Evolutionary conservation across 2,888 invertebrate species (phyloP).

Genomic region (Peribatodes rhomboidaria): DNA sequence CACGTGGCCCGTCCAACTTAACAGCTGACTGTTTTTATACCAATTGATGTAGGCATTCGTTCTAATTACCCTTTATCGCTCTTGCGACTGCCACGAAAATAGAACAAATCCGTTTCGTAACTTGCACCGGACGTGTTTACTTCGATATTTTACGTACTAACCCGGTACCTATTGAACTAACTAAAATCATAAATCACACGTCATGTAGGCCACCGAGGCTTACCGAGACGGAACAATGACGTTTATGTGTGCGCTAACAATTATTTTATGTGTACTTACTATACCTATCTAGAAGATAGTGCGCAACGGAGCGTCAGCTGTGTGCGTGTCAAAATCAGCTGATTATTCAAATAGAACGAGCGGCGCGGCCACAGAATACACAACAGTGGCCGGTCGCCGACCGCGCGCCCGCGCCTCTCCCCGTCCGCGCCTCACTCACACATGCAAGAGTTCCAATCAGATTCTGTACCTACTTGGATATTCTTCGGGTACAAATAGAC

Average conservation of each 20-base stretch:
- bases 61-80: constrained; percentile 31
- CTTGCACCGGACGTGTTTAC: constrained; percentile 30
- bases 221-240: constrained; percentile 56
- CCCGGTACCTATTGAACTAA: constrained; percentile 5
- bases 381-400: constrained; percentile 69
- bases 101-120: constrained; percentile 34
- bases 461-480: constrained; percentile 28
- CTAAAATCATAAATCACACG: constrained; percentile 52
- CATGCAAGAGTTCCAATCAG: constrained; percentile 28
- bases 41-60: constrained; percentile 15
- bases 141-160: constrained; percentile 3
- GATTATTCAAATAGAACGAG: constrained; percentile 86
- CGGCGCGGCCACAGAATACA: constrained; percentile 52
- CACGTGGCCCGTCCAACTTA: constrained; percentile 67
- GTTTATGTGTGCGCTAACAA: constrained; percentile 56
- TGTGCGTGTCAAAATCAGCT: constrained; percentile 87
- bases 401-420: constrained; percentile 59
- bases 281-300: constrained; percentile 71
- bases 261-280: constrained; percentile 51
- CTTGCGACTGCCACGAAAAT: constrained; percentile 18
- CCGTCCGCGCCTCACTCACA: constrained; percentile 39
- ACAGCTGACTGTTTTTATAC: constrained; percentile 32
- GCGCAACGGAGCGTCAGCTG: constrained; percentile 81
- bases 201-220: constrained; percentile 56
- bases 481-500: constrained; percentile 20